Base-by-base conservation (phyloP, 2,888 invertebrate genomes). In the Dynastes tityus region DNA sequence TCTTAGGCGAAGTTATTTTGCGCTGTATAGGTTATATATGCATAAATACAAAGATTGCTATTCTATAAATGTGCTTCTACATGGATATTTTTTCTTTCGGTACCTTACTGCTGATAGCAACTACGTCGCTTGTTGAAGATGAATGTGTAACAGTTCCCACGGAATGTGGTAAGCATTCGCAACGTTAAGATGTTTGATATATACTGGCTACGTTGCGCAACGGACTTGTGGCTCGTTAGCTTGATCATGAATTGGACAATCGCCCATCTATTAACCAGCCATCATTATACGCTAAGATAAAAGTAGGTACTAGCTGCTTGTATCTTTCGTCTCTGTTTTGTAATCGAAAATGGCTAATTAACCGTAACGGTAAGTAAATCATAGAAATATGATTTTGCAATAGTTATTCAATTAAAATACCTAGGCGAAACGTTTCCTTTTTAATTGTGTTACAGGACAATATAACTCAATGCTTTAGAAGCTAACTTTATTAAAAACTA, bases 101-200 rank as follows among this genome's bases (percentile, higher is more conserved):
- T 32, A 63, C 11, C 32, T 63, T 63, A 32, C 29, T 13, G 29
- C 9, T 32, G 63, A 32, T 11, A 32, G 32, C 5, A 63, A 9
- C 27, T 29, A 6, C 63, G 63, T 37, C 32, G 32, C 5, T 5
- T 5, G 32, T 63, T 32, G 63, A 51, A 71, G 71, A 70, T 45
- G 53, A 78, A 78, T 78, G 78, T 78, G 71, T 78, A 78, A 78
- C 78, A 78, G 73, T 78, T 78, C 78, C 73, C 78, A 78, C 78
- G 78, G 53, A 64, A 73, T 78, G 78, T 78, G 53, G 78, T 64
- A 78, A 78, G 27, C 55, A 61, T 58, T 40, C 37, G 58, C 58
- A 73, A 73, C 37, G 40, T 58, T 27, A 40, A 40, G 32, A 51
- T 29, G 22, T 37, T 40, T 58, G 58, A 73, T 73, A 73, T 71